These are phyloP conservation scores for Diuraphis noxia DNA, from an alignment of 1,140 invertebrate genomes.

Conservation along the genomic window DNA sequence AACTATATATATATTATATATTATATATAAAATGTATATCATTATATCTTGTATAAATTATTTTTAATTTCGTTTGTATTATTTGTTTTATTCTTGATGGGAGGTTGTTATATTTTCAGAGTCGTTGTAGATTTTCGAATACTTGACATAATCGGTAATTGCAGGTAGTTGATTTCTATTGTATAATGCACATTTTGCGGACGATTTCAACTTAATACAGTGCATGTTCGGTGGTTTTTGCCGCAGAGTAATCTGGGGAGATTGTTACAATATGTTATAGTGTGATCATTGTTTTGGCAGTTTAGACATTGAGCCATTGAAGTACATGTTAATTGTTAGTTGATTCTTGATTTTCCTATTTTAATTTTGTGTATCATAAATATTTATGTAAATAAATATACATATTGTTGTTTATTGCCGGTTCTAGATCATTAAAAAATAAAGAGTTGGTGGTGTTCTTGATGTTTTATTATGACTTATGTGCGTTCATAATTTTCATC, in stretches of 20 bases:
- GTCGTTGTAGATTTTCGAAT: background rate
- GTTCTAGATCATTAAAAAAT: slow-evolving; percentile 21
- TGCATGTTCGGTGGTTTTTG: background rate
- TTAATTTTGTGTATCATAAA: slow-evolving; percentile 5
- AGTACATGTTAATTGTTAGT: background rate
- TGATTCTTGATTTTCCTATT: background rate
- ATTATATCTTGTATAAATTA: too few species aligned
- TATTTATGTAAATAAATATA: background rate
- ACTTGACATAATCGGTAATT: background rate
- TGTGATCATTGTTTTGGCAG: slow-evolving; percentile 16
- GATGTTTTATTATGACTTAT: background rate
- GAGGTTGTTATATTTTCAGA: background rate
- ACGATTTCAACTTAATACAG: background rate
- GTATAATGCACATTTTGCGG: background rate
- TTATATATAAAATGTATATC: too few species aligned
- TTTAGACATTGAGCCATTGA: background rate
- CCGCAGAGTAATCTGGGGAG: background rate
- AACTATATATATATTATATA: too few species aligned
- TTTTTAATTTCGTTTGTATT: too few species aligned
- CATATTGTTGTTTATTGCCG: background rate
- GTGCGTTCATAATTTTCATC: background rate
- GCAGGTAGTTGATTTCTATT: background rate
- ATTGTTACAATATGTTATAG: background rate
- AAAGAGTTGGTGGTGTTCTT: background rate
- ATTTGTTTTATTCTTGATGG: background rate